A percentile compares a stretch with the other conserved stretches of the same genome.
These are phyloP conservation scores for Limenitis camilla DNA, from an alignment of 2,888 invertebrate genomes.

Conservation along the genomic window DNA sequence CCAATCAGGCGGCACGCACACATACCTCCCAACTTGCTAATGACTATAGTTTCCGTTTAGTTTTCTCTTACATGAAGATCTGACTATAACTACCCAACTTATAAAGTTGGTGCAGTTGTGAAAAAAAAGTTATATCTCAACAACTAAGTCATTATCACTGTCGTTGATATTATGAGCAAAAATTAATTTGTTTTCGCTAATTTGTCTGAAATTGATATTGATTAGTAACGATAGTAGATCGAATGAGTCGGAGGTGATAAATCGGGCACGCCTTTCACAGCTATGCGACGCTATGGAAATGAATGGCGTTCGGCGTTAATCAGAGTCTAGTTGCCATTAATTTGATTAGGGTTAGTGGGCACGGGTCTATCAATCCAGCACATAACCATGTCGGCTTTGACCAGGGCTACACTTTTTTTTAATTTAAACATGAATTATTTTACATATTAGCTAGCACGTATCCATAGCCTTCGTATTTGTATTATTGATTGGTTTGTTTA, in stretches of 20 bases:
- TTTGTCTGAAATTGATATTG: conserved; percentile 6
- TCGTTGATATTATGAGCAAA: neutral
- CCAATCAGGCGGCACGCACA: conserved; percentile 24
- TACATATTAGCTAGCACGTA: neutral
- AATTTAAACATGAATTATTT: neutral
- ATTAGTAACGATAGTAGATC: conserved; percentile 14
- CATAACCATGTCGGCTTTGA: conserved; percentile 63
- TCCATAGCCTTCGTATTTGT: too few relatives aligned
- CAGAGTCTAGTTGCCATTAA: conserved; percentile 70
- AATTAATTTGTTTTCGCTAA: neutral
- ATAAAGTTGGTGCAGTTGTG: too few relatives aligned
- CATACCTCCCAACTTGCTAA: conserved; percentile 42
- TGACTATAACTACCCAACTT: too few relatives aligned
- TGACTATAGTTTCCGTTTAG: conserved; percentile 15
- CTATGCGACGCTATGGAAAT: conserved; percentile 49
- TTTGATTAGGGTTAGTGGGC: conserved; percentile 75
- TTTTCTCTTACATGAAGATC: too few relatives aligned
- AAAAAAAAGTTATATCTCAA: too few relatives aligned
- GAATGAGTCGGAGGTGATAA: conserved; percentile 46
- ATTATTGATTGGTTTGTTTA: too few relatives aligned
- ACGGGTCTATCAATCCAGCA: conserved; percentile 69
- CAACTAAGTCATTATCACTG: too few relatives aligned
- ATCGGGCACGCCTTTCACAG: conserved; percentile 46
- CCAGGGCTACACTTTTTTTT: conserved; percentile 34
- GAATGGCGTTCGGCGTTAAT: conserved; percentile 64